These are phyloP conservation scores for Zenarchopterus dispar DNA, from an alignment of 2,797 vertebrate species.

Conservation along the genomic window DNA sequence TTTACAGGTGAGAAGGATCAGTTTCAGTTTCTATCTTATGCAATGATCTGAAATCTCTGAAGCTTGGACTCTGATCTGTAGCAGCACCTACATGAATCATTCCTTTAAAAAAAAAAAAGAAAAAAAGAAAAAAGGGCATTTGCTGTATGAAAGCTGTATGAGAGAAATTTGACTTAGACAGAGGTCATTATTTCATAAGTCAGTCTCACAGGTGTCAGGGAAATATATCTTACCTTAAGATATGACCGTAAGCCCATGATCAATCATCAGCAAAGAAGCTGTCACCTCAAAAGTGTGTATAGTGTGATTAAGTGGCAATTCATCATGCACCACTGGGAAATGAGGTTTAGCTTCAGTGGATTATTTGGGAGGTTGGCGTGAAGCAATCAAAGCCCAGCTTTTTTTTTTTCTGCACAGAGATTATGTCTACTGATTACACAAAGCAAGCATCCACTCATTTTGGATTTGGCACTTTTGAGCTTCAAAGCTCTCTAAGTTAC, in stretches of 20 bases:
- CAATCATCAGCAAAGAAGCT: constrained; percentile 40
- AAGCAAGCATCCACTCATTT: constrained; percentile 41
- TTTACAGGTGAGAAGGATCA: constrained; percentile 26
- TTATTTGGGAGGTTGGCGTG: constrained; percentile 23
- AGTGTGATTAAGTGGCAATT: constrained; percentile 38
- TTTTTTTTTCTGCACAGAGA: constrained; percentile 41
- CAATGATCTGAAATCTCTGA: constrained; percentile 57
- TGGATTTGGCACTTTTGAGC: constrained; percentile 59
- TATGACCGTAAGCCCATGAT: constrained; percentile 37
- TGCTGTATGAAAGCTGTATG: constrained; percentile 10
- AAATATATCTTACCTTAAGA: constrained; percentile 29
- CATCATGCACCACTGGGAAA: constrained; percentile 26
- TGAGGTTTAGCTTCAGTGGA: constrained; percentile 37
- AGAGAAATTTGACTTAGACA: constrained; percentile 24
- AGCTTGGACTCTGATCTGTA: constrained; percentile 25
- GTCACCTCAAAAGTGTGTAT: constrained; percentile 20
- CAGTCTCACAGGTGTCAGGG: constrained; percentile 17
- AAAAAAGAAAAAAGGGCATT: constrained; percentile 16
- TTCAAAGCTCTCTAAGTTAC: constrained; percentile 56
- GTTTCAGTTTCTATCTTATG: constrained; percentile 39
- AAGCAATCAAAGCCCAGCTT: constrained; percentile 42
- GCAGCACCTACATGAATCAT: constrained; percentile 29
- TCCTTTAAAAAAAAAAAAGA: not conserved
- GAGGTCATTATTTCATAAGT: constrained; percentile 39
- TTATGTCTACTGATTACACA: constrained; percentile 45